phyloP scores from a whole-genome alignment of 2,113 vertebrate genomes.

The Callocephalon fimbriatum region DNA sequence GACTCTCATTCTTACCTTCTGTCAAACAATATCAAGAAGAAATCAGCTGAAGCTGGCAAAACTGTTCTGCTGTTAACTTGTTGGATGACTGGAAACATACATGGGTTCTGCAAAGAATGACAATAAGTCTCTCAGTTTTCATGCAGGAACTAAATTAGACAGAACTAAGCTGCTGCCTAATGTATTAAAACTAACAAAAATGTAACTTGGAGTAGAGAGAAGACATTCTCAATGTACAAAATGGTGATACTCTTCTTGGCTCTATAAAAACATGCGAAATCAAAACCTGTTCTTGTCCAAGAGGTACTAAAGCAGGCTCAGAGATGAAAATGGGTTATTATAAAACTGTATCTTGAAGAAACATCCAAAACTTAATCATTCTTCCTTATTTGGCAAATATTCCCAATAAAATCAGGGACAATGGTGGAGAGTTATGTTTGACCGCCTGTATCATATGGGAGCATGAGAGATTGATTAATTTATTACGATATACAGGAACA shows the following conservation, averaged over 20 bases:
- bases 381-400: not conserved
- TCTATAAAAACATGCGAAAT: not conserved
- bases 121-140: not conserved
- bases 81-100: not conserved
- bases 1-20: conserved; percentile 6
- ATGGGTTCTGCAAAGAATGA: conserved; percentile 2
- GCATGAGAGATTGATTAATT: not conserved
- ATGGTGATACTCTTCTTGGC: not conserved
- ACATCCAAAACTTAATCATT: not conserved
- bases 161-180: not conserved
- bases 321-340: not conserved
- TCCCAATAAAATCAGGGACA: not conserved
- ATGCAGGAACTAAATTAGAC: not conserved
- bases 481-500: not conserved
- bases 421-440: not conserved
- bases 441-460: not conserved
- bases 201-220: not conserved
- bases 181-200: conserved; percentile 3
- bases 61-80: not conserved
- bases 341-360: not conserved
- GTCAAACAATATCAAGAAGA: conserved; percentile 8
- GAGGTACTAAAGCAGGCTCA: not conserved
- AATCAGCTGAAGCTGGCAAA: conserved; percentile 41
- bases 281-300: not conserved
- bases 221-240: not conserved